Evolutionary conservation across 2,888 invertebrate genomes (phyloP).

Genomic region (Actias luna): DNA sequence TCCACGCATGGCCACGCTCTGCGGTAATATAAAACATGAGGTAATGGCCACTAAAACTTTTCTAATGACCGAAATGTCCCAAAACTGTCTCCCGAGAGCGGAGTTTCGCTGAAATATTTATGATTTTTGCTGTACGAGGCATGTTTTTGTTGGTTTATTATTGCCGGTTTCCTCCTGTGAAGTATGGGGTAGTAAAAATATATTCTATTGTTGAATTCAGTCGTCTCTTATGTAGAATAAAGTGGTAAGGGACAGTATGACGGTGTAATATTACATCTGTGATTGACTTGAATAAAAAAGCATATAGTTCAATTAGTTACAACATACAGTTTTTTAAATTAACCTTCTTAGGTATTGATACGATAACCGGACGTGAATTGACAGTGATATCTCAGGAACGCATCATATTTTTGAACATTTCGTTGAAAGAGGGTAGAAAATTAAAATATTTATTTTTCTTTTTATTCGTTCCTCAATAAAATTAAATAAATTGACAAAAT

Average conservation of each 20-base stretch:
- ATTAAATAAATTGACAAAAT: too few relatives aligned
- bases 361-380: too few relatives aligned
- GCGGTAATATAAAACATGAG: slow-evolving; percentile 62
- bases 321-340: too few relatives aligned
- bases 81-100: slow-evolving; percentile 65
- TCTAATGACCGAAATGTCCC: slow-evolving; percentile 67
- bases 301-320: too few relatives aligned
- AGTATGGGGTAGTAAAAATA: slow-evolving; percentile 24
- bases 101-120: slow-evolving; percentile 65
- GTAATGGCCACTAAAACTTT: slow-evolving; percentile 73
- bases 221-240: background rate
- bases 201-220: slow-evolving; percentile 21
- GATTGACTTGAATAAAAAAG: background rate
- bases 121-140: slow-evolving; percentile 35
- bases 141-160: slow-evolving; percentile 29
- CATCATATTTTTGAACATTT: too few relatives aligned
- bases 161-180: slow-evolving; percentile 21
- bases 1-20: slow-evolving; percentile 40
- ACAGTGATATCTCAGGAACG: too few relatives aligned
- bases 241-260: background rate
- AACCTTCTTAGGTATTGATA: too few relatives aligned
- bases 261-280: background rate
- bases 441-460: too few relatives aligned
- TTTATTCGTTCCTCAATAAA: too few relatives aligned
- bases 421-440: too few relatives aligned